phyloP scores from a whole-genome alignment of 2,888 invertebrate species.

The Drosophila leonis region DNA sequence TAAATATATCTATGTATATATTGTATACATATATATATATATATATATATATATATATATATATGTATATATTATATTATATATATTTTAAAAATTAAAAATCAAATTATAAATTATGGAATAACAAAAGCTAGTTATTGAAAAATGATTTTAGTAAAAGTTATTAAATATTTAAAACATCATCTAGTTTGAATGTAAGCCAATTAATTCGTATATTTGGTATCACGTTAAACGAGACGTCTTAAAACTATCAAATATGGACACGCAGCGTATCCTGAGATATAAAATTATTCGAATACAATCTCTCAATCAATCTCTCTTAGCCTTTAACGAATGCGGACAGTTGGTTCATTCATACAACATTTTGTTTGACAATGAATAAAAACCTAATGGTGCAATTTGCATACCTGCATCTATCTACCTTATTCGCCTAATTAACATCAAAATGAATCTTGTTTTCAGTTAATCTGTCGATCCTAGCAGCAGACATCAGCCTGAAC shows the following conservation, averaged over 20 bases:
- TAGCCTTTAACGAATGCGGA: constrained; percentile 38
- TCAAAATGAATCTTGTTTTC: neutral
- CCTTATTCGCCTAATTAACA: no score
- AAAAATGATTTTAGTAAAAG: neutral
- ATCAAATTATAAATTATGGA: no score
- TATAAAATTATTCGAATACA: constrained; percentile 35
- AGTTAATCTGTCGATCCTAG: constrained; percentile 82
- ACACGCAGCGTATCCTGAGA: constrained; percentile 33
- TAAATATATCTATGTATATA: no score
- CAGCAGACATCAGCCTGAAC: constrained; percentile 87
- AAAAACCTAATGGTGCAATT: constrained; percentile 1
- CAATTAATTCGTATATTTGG: constrained; percentile 46
- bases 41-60: no score
- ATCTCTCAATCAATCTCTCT: neutral
- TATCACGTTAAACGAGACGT: constrained; percentile 36
- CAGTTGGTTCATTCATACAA: constrained; percentile 41
- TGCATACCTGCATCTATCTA: neutral
- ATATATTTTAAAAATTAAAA: no score
- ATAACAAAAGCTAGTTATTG: no score
- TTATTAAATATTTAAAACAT: neutral
- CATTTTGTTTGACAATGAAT: constrained; percentile 34
- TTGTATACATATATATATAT: no score
- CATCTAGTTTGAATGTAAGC: constrained; percentile 4
- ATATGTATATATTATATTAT: no score
- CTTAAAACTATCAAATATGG: constrained; percentile 26